Evolutionary conservation across 2,113 vertebrate species (phyloP).

Genomic region (Pteropus alecto): DNA sequence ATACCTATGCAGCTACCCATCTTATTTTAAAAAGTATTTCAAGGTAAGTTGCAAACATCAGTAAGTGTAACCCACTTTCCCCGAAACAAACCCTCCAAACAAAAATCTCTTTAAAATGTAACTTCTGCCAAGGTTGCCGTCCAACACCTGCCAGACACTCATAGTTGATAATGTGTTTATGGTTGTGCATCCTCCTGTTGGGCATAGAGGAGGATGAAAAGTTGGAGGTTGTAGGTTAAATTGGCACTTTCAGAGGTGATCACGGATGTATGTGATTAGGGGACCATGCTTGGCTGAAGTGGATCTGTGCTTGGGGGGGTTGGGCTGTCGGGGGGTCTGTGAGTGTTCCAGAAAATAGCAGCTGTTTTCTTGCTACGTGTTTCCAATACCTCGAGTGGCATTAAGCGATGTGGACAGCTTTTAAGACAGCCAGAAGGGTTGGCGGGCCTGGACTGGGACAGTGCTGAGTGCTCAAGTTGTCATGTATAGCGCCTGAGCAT

Average conservation of each 20-base stretch:
- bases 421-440: background rate
- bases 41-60: background rate
- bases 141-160: background rate
- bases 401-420: background rate
- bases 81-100: background rate
- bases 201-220: background rate
- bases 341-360: background rate
- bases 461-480: background rate
- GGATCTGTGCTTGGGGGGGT: background rate
- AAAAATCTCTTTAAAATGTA: background rate
- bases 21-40: constrained; percentile 24
- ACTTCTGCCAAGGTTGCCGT: background rate
- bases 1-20: background rate
- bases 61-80: background rate
- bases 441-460: background rate
- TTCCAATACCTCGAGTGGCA: background rate
- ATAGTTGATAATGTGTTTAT: background rate
- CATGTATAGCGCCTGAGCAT: background rate
- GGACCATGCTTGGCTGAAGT: background rate
- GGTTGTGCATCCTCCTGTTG: background rate
- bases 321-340: background rate
- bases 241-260: background rate
- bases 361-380: background rate
- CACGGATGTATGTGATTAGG: background rate
- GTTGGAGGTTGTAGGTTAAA: background rate